Percentiles rank a stretch among this genome's conserved stretches.
phyloP scores from a whole-genome alignment of 2,113 vertebrate genomes.

The Anseranas semipalmata region DNA sequence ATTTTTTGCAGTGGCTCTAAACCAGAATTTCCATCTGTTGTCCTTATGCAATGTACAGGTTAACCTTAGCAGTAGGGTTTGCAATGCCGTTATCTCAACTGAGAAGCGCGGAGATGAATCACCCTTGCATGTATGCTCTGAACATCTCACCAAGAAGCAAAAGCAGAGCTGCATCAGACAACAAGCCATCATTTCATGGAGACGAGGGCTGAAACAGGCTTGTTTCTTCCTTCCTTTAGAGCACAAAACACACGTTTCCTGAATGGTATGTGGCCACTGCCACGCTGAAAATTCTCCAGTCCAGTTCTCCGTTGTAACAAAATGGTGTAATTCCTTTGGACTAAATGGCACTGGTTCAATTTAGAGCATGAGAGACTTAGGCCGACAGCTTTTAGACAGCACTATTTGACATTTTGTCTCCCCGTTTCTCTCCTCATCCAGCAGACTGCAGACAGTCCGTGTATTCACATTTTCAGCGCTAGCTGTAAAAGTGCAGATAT shows the following conservation, averaged over 20 bases:
- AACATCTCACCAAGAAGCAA: conserved; percentile 1
- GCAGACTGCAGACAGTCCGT: rapidly evolving
- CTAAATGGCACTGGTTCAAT: background rate
- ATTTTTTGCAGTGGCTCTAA: conserved; percentile 83
- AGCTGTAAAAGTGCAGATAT: background rate
- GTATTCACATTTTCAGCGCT: background rate
- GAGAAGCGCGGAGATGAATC: conserved; percentile 48
- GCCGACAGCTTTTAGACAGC: background rate
- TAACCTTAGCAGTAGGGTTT: conserved; percentile 71
- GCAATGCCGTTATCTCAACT: conserved; percentile 70
- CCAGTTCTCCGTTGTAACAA: background rate
- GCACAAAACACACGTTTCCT: background rate
- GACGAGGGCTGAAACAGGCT: background rate
- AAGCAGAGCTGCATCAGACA: background rate
- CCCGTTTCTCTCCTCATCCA: background rate
- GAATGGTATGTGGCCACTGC: background rate
- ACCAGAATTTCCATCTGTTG: conserved; percentile 92
- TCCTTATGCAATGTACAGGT: conserved; percentile 86
- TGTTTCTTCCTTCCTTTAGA: background rate
- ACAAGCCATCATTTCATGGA: background rate
- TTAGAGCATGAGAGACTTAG: background rate
- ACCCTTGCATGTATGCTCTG: background rate
- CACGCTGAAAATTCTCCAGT: background rate
- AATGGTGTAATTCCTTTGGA: background rate
- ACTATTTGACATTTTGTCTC: background rate